Evolutionary conservation across 2,113 vertebrate genomes (phyloP).

Genomic region (Haplotaxodon microlepis): DNA sequence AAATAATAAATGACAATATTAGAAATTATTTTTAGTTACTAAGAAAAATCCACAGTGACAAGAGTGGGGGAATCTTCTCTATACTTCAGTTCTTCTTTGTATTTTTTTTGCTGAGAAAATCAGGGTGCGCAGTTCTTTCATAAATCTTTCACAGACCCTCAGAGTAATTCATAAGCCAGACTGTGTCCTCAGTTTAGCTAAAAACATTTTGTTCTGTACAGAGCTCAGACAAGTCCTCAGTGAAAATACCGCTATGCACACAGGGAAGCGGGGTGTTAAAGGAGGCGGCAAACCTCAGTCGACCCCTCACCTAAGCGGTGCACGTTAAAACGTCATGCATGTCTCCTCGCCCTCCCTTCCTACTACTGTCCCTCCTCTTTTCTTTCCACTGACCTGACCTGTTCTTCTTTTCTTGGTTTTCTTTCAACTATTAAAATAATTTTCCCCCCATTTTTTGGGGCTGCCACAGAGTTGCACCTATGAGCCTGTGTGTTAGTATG

Average conservation of each 20-base stretch:
- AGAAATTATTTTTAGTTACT: neutral
- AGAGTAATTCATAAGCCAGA: neutral
- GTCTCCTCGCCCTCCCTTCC: neutral
- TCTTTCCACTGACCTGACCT: neutral
- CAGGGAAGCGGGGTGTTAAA: constrained; percentile 1
- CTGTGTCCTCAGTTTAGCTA: neutral
- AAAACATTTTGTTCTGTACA: neutral
- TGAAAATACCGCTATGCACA: neutral
- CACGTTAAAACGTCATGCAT: constrained; percentile 3
- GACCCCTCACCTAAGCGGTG: constrained; percentile 8
- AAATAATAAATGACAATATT: neutral
- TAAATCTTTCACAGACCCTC: neutral
- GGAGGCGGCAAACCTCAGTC: constrained; percentile 38
- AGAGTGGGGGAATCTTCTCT: neutral
- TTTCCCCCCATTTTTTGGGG: neutral
- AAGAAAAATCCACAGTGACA: neutral
- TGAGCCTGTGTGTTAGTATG: neutral
- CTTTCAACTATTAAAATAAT: neutral
- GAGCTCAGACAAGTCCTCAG: neutral
- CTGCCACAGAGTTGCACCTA: neutral
- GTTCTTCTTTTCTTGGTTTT: neutral
- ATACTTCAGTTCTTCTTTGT: neutral
- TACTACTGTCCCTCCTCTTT: neutral
- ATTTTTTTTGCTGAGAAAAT: neutral
- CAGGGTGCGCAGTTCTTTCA: neutral